Percentiles rank a stretch among this genome's conserved stretches.
Conservation (phyloP, 2,797 vertebrate genomes). For the Sebastes cheni region DNA sequence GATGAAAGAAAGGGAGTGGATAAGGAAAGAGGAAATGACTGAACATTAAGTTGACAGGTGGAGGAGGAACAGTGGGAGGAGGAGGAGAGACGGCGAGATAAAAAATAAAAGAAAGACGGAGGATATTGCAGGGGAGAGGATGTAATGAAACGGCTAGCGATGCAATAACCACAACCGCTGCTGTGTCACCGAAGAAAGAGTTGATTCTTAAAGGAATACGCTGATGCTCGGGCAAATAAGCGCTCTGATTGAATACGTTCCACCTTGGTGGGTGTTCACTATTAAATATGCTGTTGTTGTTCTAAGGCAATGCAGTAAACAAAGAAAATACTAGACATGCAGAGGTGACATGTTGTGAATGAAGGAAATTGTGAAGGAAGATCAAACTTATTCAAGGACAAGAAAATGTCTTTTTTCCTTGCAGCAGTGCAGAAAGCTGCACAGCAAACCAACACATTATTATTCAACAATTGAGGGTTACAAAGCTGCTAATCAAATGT, state of each 20-base stretch:
- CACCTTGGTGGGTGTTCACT: not conserved
- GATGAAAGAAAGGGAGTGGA: slow-evolving; percentile 59
- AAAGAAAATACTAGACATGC: slow-evolving; percentile 8
- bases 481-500: slow-evolving; percentile 58
- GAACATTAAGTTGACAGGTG: slow-evolving; percentile 67
- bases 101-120: slow-evolving; percentile 27
- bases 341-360: not conserved
- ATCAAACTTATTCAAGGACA: slow-evolving; percentile 8
- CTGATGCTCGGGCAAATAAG: slow-evolving; percentile 7
- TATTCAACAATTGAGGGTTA: slow-evolving; percentile 36
- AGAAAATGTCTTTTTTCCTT: not conserved
- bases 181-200: slow-evolving; percentile 31
- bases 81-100: slow-evolving; percentile 22
- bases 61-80: slow-evolving; percentile 41
- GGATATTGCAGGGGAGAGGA: slow-evolving; percentile 53
- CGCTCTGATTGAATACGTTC: slow-evolving; percentile 19
- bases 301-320: not conserved
- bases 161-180: slow-evolving; percentile 43
- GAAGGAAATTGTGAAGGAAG: not conserved
- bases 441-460: slow-evolving; percentile 18
- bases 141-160: slow-evolving; percentile 48
- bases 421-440: not conserved
- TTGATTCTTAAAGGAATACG: slow-evolving; percentile 37
- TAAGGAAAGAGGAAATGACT: slow-evolving; percentile 71
- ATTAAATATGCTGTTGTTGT: slow-evolving; percentile 4